phyloP scores from a whole-genome alignment of 2,888 invertebrate species.

The Sarcophaga caerulescens region DNA sequence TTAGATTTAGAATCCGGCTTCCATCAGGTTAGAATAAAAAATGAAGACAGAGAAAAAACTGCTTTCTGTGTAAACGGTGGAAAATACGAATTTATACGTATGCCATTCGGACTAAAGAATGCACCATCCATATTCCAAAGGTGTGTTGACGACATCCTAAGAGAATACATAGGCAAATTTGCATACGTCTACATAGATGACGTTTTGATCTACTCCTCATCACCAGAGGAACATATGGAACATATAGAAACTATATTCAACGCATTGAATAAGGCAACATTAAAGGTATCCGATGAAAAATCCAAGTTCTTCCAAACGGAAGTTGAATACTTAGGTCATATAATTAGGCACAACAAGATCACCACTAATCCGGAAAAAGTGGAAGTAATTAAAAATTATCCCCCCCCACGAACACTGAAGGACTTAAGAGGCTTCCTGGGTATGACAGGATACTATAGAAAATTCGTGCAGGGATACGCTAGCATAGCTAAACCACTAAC shows the following conservation, averaged over 20 bases:
- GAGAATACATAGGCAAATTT: conserved; percentile 37
- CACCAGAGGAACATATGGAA: conserved; percentile 30
- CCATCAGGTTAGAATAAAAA: conserved; percentile 21
- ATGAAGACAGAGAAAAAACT: conserved; percentile 32
- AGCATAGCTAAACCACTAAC: conserved; percentile 7
- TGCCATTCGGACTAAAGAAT: conserved; percentile 13
- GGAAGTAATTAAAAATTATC: conserved; percentile 6
- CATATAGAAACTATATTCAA: conserved; percentile 39
- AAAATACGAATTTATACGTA: conserved; percentile 3
- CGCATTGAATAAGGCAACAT: conserved; percentile 32
- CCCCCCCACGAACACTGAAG: conserved; percentile 14
- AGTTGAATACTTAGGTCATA: conserved; percentile 47
- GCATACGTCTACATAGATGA: conserved; percentile 40
- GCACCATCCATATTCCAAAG: conserved; percentile 34
- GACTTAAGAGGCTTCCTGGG: not conserved
- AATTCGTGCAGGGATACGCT: not conserved
- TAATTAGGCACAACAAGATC: conserved; percentile 36
- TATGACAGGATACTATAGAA: not conserved
- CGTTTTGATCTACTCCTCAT: conserved; percentile 41
- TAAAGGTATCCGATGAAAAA: too few species aligned
- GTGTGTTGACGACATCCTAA: conserved; percentile 28
- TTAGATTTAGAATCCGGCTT: conserved; percentile 38
- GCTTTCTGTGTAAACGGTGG: conserved; percentile 20
- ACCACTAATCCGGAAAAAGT: conserved; percentile 14
- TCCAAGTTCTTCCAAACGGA: conserved; percentile 32